Evolutionary conservation across 2,797 vertebrate genomes (phyloP).

Genomic region (Lepilemur septentrionalis): DNA sequence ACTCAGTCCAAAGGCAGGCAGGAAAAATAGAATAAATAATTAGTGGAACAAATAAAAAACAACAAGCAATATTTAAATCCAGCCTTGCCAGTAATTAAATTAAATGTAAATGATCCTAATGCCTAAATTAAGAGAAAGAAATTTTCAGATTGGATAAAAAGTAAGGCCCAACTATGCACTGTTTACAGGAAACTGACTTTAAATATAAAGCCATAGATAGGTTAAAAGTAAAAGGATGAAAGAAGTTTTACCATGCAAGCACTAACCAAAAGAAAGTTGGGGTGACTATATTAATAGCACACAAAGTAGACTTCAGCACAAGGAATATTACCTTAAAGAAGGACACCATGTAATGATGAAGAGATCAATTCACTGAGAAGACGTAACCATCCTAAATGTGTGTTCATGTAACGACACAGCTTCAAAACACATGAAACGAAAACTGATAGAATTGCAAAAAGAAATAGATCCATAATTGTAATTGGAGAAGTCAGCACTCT

Average conservation of each 20-base stretch:
- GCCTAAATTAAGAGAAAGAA: background rate
- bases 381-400: background rate
- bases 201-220: background rate
- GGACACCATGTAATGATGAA: background rate
- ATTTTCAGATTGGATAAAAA: background rate
- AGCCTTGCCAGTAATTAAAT: background rate
- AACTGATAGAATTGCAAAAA: background rate
- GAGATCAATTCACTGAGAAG: background rate
- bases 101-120: background rate
- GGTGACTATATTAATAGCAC: background rate
- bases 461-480: background rate
- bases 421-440: background rate
- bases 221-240: background rate
- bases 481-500: background rate
- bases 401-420: background rate
- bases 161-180: background rate
- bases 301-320: background rate
- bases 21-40: background rate
- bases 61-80: background rate
- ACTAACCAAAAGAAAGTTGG: background rate
- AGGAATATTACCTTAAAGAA: background rate
- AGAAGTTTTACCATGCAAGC: background rate
- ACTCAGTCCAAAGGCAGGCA: background rate
- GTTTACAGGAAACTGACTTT: background rate
- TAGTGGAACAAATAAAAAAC: background rate